Conservation (phyloP, 1,140 invertebrate genomes). For the Euwallacea fornicatus region DNA sequence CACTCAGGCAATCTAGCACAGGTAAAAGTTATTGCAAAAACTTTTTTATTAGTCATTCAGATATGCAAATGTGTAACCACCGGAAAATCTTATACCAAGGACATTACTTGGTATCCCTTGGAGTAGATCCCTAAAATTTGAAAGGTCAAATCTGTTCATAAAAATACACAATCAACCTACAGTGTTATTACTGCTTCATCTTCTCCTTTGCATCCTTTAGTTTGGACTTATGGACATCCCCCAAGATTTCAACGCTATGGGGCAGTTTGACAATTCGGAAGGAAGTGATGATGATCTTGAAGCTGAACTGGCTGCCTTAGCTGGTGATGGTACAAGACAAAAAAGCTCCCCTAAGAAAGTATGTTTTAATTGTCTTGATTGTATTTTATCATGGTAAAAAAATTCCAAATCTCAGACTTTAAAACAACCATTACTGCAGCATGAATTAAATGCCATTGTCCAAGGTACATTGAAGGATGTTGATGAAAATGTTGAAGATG, state of each 20-base stretch:
- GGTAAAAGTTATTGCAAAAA: slow-evolving; percentile 44
- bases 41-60: background rate
- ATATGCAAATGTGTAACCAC: background rate
- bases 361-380: background rate
- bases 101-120: too few species aligned
- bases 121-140: too few species aligned
- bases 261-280: slow-evolving; percentile 57
- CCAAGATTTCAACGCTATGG: slow-evolving; percentile 43
- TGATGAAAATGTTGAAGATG: slow-evolving; percentile 74
- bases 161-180: too few species aligned
- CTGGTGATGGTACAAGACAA: slow-evolving; percentile 55
- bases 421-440: slow-evolving; percentile 46
- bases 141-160: too few species aligned
- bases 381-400: background rate
- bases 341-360: slow-evolving; percentile 51
- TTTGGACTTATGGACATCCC: slow-evolving; percentile 77
- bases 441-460: slow-evolving; percentile 70
- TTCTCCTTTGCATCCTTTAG: slow-evolving; percentile 55
- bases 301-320: slow-evolving; percentile 79
- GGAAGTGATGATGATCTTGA: slow-evolving; percentile 79
- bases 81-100: too few species aligned
- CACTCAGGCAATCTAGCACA: slow-evolving; percentile 55
- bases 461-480: slow-evolving; percentile 74
- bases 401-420: background rate
- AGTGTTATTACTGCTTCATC: too few species aligned